Evolutionary conservation across 92 coral and sea anemone species (phyloP).

Genomic region (Anthopleura xanthogrammica): DNA sequence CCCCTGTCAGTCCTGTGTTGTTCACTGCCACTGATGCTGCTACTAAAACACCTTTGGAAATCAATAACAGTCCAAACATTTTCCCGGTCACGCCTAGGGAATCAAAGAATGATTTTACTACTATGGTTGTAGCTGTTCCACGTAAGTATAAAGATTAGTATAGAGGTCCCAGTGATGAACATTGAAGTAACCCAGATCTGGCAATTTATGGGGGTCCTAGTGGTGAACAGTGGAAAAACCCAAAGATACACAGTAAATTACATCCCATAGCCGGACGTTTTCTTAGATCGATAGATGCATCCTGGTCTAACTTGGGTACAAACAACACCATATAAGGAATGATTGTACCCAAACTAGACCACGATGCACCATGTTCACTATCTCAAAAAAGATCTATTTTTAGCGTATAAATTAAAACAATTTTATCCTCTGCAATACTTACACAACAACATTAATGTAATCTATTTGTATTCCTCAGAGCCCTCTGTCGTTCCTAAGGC

Average conservation of each 20-base stretch:
- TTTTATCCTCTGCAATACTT: background rate
- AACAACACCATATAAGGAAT: too few relatives aligned
- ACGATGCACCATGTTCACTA: too few relatives aligned
- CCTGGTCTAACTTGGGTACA: too few relatives aligned
- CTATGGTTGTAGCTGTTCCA: conserved; percentile 76
- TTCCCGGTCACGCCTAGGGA: conserved; percentile 81
- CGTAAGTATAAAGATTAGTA: conserved; percentile 49
- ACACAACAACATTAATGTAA: background rate
- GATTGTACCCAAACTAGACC: too few relatives aligned
- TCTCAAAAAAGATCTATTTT: too few relatives aligned
- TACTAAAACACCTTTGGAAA: conserved; percentile 67
- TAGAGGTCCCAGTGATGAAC: background rate
- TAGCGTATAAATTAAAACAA: too few relatives aligned
- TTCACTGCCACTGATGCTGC: conserved; percentile 82
- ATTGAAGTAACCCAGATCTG: too few relatives aligned
- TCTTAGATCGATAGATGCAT: too few relatives aligned
- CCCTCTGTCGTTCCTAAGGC: conserved; percentile 83
- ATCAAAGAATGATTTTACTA: conserved; percentile 73
- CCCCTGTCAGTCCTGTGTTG: conserved; percentile 76
- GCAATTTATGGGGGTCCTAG: background rate
- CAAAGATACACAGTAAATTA: too few relatives aligned
- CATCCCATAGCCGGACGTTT: too few relatives aligned
- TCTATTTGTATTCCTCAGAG: conserved; percentile 31
- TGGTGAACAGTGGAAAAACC: background rate
- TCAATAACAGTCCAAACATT: conserved; percentile 74